Conservation (phyloP, 1,140 invertebrate genomes). For the Dryas iulia region DNA sequence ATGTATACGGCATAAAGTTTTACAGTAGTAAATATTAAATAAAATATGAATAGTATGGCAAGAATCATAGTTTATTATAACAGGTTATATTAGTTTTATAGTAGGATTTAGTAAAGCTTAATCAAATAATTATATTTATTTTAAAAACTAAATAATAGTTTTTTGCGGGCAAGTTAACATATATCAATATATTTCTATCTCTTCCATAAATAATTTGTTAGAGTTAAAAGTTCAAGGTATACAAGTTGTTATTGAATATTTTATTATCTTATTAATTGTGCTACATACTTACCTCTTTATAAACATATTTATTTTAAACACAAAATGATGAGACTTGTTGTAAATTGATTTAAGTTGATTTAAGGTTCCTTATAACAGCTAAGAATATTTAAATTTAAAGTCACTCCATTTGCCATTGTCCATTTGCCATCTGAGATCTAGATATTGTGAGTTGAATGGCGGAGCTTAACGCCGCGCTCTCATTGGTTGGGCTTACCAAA, state of each 20-base stretch:
- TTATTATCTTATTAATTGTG: conserved; percentile 1
- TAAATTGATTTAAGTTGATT: not conserved
- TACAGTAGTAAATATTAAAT: too few relatives aligned
- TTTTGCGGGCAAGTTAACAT: not conserved
- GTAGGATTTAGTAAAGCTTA: not conserved
- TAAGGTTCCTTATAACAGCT: too few relatives aligned
- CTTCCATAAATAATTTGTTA: conserved; percentile 9
- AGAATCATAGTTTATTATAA: too few relatives aligned
- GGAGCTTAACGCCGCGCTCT: too few relatives aligned
- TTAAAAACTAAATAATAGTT: not conserved
- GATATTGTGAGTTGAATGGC: too few relatives aligned
- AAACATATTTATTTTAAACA: not conserved
- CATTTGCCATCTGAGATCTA: too few relatives aligned
- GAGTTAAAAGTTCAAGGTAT: conserved; percentile 20
- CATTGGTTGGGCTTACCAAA: too few relatives aligned
- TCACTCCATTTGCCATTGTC: too few relatives aligned
- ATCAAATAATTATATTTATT: not conserved
- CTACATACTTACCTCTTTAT: not conserved
- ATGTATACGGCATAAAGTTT: too few relatives aligned
- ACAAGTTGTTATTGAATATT: conserved; percentile 12
- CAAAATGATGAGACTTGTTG: not conserved
- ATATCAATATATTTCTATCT: conserved; percentile 10
- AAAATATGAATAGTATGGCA: too few relatives aligned
- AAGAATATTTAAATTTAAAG: too few relatives aligned
- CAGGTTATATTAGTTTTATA: too few relatives aligned